Evolutionary conservation across 2,888 invertebrate species (phyloP), one percentile per base, ranked within the genome.

Genomic region (Cremastinae sp.): DNA sequence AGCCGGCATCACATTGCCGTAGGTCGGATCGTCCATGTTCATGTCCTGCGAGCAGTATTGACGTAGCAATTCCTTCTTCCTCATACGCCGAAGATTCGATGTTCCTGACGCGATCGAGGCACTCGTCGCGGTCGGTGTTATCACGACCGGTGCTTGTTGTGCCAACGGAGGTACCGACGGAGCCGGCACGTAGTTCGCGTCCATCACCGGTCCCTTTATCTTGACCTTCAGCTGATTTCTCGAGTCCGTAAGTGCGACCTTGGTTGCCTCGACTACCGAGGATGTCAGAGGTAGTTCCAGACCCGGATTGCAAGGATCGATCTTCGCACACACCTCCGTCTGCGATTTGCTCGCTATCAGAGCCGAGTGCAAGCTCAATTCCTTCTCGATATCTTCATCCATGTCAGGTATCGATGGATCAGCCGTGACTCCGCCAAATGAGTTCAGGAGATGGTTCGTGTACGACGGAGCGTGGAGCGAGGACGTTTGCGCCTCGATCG

Each of bases 201-300:
- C 96, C 75, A 96, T 92, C 83, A 95, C 94, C 0, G 97, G 97
- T 1, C 96, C 97, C 88, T 97, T 97, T 78, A 97, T 97, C 90
- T 97, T 97, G 0, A 97, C 94, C 88, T 97, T 97, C 2, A 97
- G 90, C 86, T 96, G 96, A 89, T 96, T 96, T 35, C 96, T 92
- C 0, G 96, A 95, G 89, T 96, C 96, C 0, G 94, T 94, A 0
- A 96, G 90, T 0, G 95, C 94, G 0, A 95, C 94, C 86, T 95
- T 95, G 72, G 91, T 91, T 0, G 90, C 89, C 74, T 90, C 90
- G 43, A 91, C 90, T 18, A 90, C 90, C 12, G 90, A 89, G 65
- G 90, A 90, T 5, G 28, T 28, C 49, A 90, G 88, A 0, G 90
- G 90, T 22, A 80, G 78, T 9, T 80, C 80, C 0, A 83, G 78